Conservation (phyloP, 2,888 invertebrate genomes). For the Lacanobia wlatinum region DNA sequence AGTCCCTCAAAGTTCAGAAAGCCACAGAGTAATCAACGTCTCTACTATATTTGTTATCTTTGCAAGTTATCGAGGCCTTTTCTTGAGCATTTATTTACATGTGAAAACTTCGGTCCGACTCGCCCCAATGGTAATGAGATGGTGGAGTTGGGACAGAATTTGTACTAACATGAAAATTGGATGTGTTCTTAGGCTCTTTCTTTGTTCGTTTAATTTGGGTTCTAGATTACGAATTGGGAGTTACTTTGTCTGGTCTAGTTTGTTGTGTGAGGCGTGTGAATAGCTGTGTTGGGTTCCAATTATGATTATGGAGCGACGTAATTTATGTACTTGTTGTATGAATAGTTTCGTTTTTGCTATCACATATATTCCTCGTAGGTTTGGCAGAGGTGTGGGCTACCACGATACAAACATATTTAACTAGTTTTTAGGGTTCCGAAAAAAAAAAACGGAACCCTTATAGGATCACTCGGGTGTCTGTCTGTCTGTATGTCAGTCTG, state of each 20-base stretch:
- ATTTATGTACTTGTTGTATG: background rate
- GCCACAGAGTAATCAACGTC: constrained; percentile 44
- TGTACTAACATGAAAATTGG: constrained; percentile 34
- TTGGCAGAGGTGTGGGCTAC: too few relatives aligned
- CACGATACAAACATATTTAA: too few relatives aligned
- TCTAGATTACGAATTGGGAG: constrained; percentile 9
- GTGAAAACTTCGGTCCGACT: constrained; percentile 45
- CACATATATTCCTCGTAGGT: too few relatives aligned
- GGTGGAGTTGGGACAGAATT: constrained; percentile 23
- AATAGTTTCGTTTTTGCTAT: background rate
- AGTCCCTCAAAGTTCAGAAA: constrained; percentile 30
- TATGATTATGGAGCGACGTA: background rate
- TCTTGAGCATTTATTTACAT: constrained; percentile 54
- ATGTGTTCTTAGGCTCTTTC: constrained; percentile 16
- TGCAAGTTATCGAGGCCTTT: constrained; percentile 46
- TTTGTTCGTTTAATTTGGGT: constrained; percentile 33
- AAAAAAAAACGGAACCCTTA: too few relatives aligned
- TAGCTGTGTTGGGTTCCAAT: background rate
- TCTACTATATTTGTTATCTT: constrained; percentile 37
- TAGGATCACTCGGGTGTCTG: too few relatives aligned
- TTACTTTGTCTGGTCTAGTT: background rate
- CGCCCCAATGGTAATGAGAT: constrained; percentile 47
- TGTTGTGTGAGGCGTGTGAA: background rate
- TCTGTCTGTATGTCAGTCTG: too few relatives aligned
- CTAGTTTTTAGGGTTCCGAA: too few relatives aligned